Evolutionary conservation across 2,113 vertebrate species (phyloP), one percentile per base, ranked within the genome.

Genomic region (Larimichthys polyactis): DNA sequence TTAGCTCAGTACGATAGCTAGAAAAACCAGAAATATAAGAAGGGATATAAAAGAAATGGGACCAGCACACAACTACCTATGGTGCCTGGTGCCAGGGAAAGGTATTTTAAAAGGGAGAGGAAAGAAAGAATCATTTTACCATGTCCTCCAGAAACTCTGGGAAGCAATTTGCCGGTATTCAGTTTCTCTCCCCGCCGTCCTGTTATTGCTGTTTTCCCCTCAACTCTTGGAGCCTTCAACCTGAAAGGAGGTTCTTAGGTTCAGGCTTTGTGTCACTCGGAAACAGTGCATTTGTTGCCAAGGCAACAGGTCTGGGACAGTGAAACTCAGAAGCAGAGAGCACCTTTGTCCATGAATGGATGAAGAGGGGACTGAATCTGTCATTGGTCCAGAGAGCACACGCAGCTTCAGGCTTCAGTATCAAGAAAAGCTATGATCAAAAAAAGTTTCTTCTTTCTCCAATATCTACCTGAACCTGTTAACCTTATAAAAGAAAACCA

Each of bases 281-380:
- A 91, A 94, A 95, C 88, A 90, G 88, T 90, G 82, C 81, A 81
- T 92, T 90, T 85, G 89, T 94, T 85, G 75, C 93, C 89, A 81
- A 24, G 91, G 94, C 58, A 87, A 93, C 92, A 49, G 82, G 91
- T 84, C 84, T 78, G 86, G 87, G 85, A 91, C 79, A 78, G 86
- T 82, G 87, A 90, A 91, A 91, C 85, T 83, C 73, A 79, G 85
- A 81, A 83, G 67, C 80, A 78, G 68, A 86, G 84, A 77, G 83
- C 77, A 78, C 92, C 90, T 92, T 89, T 91, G 83, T 89, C 75
- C 48, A 11, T 57, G 82, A 87, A 29, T 79, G 87, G 83, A 85
- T 71, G 78, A 78, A 78, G 83, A 79, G 78, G 77, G 78, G 80
- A 72, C 82, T 17, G 5, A 55, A 44, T 59, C 82, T 83, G 85